phyloP scores from a whole-genome alignment of 2,888 invertebrate species.

The Agrotis exclamationis region DNA sequence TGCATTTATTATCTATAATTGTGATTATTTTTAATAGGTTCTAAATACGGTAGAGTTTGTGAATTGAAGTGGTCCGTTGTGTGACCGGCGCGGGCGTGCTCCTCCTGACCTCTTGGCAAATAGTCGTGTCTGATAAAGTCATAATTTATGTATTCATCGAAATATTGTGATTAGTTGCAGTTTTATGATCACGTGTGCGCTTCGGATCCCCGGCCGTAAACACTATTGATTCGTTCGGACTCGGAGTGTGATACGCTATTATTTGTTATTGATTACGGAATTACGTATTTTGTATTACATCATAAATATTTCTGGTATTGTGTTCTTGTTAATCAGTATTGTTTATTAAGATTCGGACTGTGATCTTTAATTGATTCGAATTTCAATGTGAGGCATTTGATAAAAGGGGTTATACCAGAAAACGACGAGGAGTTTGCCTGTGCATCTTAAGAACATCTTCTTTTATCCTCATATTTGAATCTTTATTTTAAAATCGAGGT shows the following conservation, averaged over 20 bases:
- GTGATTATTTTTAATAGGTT: constrained; percentile 71
- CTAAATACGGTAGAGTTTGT: constrained; percentile 69
- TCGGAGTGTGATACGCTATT: constrained; percentile 22
- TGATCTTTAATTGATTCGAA: constrained; percentile 3
- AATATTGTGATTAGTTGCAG: constrained; percentile 55
- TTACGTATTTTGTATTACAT: constrained; percentile 58
- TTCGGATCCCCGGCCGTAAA: constrained; percentile 28
- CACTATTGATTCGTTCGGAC: constrained; percentile 28
- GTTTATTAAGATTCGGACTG: constrained; percentile 21
- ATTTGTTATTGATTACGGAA: constrained; percentile 43
- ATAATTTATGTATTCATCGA: constrained; percentile 46
- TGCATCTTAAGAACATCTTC: too few species aligned
- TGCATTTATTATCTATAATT: constrained; percentile 67
- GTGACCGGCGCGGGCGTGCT: constrained; percentile 56
- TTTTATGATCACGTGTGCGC: constrained; percentile 43
- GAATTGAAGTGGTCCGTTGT: constrained; percentile 67
- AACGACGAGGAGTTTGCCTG: too few species aligned
- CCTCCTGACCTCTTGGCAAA: constrained; percentile 65
- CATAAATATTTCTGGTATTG: constrained; percentile 52
- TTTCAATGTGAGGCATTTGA: background rate
- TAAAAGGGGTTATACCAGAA: background rate
- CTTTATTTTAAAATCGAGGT: too few species aligned
- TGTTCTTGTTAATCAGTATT: constrained; percentile 26
- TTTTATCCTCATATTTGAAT: too few species aligned
- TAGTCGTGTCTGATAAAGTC: constrained; percentile 52